phyloP scores from a whole-genome alignment of 2,113 vertebrate species.

The Ondatra zibethicus region DNA sequence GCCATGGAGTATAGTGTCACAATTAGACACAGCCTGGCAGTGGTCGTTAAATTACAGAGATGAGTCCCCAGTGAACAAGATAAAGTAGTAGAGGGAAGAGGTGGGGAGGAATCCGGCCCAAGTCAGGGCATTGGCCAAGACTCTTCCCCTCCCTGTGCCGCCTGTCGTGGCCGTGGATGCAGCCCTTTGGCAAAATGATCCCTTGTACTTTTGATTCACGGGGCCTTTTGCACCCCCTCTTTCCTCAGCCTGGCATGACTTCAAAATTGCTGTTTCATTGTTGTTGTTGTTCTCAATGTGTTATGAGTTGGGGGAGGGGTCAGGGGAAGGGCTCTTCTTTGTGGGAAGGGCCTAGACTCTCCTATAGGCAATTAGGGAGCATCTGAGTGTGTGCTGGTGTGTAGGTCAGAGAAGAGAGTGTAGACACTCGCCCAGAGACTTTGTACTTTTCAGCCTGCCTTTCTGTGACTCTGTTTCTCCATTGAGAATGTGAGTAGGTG shows the following conservation, averaged over 20 bases:
- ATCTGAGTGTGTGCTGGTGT: no score
- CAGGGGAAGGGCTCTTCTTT: rapidly evolving
- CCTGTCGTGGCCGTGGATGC: background rate
- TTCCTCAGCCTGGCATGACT: background rate
- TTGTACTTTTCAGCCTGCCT: rapidly evolving
- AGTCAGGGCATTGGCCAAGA: background rate
- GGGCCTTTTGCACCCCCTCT: background rate
- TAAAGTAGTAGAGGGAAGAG: background rate
- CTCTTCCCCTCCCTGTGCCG: background rate
- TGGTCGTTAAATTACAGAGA: background rate
- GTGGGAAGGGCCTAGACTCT: background rate
- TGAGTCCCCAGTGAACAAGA: background rate
- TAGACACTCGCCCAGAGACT: background rate
- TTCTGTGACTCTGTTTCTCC: background rate
- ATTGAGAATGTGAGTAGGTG: background rate
- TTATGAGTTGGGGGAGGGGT: rapidly evolving
- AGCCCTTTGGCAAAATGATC: background rate
- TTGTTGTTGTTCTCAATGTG: background rate
- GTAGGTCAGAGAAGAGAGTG: background rate
- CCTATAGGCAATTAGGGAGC: rapidly evolving
- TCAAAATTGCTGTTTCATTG: background rate
- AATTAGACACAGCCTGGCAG: background rate
- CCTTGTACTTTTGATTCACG: rapidly evolving
- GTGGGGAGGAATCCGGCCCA: background rate
- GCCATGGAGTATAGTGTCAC: rapidly evolving